Evolutionary conservation across 2,888 invertebrate genomes (phyloP), one percentile per base, ranked within the genome.

Genomic region (Flexamia atlantica): DNA sequence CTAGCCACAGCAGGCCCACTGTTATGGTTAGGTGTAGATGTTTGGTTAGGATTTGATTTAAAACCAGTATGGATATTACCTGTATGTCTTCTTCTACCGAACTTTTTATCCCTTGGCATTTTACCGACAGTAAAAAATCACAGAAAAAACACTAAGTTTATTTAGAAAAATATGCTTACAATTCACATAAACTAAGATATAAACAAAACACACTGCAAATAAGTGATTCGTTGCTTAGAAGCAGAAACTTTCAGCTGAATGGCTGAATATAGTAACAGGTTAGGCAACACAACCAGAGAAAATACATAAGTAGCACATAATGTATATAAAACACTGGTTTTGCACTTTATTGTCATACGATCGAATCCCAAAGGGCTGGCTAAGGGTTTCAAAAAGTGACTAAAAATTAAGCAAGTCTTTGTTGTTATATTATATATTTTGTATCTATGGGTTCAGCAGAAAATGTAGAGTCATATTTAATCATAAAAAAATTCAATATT

Each of bases 61-160:
- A 28, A 28, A 4, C 28, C 30, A 5, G 28, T 68, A 12, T 68
- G 36, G 36, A 68, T 17, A 36, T 68, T 68, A 68, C 68, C 32
- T 30, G 68, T 68, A 68, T 68, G 68, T 30, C 14, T 68, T 23
- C 68, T 68, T 36, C 30, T 68, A 30, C 68, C 30, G 14, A 68
- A 68, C 68, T 14, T 68, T 68, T 36, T 68, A 12, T 30, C 14
- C 30, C 28, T 30, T n/a, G 68, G 68, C 30, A 68, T 68, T 68
- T 68, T 53, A 46, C 12, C 2, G 14, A 50, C 7, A 9, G n/a
- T 17, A 17, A n/a, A 50, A 14, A 50, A 17, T n/a, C 50, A 50
- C 50, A 50, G 4, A 17, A 14, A 50, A 50, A 9, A 50, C n/a
- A 50, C 10, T 50, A 50, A 50, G 17, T 14, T 50, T 7, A 50